phyloP scores from a whole-genome alignment of 2,888 invertebrate genomes.

The Cerastoderma edule region DNA sequence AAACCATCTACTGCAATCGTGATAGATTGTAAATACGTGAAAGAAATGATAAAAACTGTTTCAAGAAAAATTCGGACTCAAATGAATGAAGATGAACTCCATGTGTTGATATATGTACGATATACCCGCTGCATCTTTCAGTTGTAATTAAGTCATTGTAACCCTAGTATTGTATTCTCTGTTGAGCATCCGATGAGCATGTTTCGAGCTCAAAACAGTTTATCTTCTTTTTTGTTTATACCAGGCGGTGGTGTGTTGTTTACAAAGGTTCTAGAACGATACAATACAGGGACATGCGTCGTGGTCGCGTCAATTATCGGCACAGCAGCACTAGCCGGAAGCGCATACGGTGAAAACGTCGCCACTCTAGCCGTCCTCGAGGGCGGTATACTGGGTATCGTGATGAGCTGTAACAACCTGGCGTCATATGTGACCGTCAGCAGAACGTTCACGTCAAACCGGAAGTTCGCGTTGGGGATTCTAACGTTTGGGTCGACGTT shows the following conservation, averaged over 20 bases:
- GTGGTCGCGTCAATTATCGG: slow-evolving; percentile 28
- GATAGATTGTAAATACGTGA: too few species aligned
- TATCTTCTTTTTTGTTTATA: slow-evolving; percentile 9
- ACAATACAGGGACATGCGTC: slow-evolving; percentile 32
- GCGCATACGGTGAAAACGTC: slow-evolving; percentile 30
- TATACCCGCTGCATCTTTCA: too few species aligned
- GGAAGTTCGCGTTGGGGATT: slow-evolving; percentile 42
- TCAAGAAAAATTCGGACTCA: too few species aligned
- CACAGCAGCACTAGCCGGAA: slow-evolving; percentile 12
- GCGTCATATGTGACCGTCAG: slow-evolving; percentile 27
- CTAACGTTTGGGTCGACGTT: slow-evolving; percentile 35
- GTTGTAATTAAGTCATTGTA: too few species aligned
- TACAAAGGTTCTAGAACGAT: slow-evolving; percentile 27
- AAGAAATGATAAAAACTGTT: too few species aligned
- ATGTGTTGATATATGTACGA: too few species aligned
- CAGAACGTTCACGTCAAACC: slow-evolving; percentile 34
- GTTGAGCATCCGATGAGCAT: too few species aligned
- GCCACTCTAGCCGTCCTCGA: slow-evolving; percentile 33
- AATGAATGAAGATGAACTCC: too few species aligned
- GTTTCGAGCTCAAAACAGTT: neutral
- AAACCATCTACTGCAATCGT: too few species aligned
- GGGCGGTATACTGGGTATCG: slow-evolving; percentile 34
- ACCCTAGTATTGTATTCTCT: too few species aligned
- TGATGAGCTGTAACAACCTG: slow-evolving; percentile 30
- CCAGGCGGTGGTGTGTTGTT: slow-evolving; percentile 48